Percentiles rank a stretch among this genome's conserved stretches.
These are phyloP conservation scores for Protophormia terraenovae DNA, from an alignment of 2,888 invertebrate genomes.

Conservation along the genomic window DNA sequence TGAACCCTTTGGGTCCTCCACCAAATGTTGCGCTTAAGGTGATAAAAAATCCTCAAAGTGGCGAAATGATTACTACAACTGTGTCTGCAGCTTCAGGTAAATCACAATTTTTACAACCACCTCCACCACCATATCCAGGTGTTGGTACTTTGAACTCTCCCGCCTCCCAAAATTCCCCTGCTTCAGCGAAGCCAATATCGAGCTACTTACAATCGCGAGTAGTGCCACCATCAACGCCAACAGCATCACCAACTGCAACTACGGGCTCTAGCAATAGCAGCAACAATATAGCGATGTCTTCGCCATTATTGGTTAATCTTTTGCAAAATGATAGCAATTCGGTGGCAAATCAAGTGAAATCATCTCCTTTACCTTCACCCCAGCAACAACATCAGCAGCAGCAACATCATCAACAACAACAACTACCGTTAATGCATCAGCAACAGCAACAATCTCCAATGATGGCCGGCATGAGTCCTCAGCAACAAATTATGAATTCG, in stretches of 20 bases:
- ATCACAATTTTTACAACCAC: conserved; percentile 79
- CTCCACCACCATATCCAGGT: conserved; percentile 80
- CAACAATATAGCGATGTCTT: conserved; percentile 88
- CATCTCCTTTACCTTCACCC: conserved; percentile 74
- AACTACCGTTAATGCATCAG: conserved; percentile 68
- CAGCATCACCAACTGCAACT: conserved; percentile 57
- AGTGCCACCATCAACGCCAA: conserved; percentile 12
- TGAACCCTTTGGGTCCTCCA: conserved; percentile 71
- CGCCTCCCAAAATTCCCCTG: conserved; percentile 54
- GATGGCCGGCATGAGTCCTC: conserved; percentile 62
- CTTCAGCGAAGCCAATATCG: conserved; percentile 67
- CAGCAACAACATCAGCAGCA: conserved; percentile 68
- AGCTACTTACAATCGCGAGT: conserved; percentile 66
- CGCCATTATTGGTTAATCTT: conserved; percentile 94
- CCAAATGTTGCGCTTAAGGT: conserved; percentile 76
- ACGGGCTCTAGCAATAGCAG: conserved; percentile 40
- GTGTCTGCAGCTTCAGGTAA: conserved; percentile 69
- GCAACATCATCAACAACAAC: conserved; percentile 54
- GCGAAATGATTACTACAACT: conserved; percentile 71
- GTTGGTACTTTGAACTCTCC: conserved; percentile 70
- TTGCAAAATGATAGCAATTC: conserved; percentile 89
- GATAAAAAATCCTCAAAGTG: conserved; percentile 74
- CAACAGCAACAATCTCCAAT: conserved; percentile 64
- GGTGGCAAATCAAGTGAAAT: conserved; percentile 71
- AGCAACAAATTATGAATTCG: conserved; percentile 72